phyloP scores from a whole-genome alignment of 2,113 vertebrate genomes.

The Coryphaenoides rupestris region DNA sequence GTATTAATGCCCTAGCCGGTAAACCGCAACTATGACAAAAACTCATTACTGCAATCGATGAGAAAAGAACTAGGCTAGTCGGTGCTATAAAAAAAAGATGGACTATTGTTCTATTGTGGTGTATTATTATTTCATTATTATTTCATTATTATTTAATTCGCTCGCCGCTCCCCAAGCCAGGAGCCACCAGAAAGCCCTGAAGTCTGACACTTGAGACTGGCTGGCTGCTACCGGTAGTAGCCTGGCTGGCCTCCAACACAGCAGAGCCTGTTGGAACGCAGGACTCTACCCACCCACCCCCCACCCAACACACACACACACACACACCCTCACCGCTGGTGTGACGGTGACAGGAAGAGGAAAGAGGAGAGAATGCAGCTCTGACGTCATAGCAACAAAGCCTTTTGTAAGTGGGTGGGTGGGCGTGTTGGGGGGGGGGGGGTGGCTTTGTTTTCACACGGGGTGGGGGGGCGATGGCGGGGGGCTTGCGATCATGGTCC shows the following conservation, averaged over 20 bases:
- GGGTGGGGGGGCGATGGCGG: not conserved
- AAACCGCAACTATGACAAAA: no score
- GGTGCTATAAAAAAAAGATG: no score
- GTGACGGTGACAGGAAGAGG: constrained; percentile 50
- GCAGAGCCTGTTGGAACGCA: constrained; percentile 23
- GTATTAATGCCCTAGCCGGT: no score
- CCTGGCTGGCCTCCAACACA: constrained; percentile 34
- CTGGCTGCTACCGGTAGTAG: not conserved
- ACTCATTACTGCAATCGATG: no score
- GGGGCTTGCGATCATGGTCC: not conserved
- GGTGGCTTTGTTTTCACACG: not conserved
- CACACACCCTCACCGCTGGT: not conserved
- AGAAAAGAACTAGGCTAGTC: no score
- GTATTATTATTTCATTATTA: constrained; percentile 16
- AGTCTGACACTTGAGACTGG: not conserved
- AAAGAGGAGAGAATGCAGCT: constrained; percentile 49
- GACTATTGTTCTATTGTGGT: constrained; percentile 32
- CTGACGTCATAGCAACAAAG: constrained; percentile 52
- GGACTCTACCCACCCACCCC: not conserved
- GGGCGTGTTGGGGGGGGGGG: no score
- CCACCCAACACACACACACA: constrained; percentile 1
- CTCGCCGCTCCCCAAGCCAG: no score
- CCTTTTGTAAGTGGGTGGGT: not conserved
- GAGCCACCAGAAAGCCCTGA: not conserved
- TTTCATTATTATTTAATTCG: constrained; percentile 16